Evolutionary conservation across 1,140 invertebrate species (phyloP).

Genomic region (Ceratosolen solmsi): DNA sequence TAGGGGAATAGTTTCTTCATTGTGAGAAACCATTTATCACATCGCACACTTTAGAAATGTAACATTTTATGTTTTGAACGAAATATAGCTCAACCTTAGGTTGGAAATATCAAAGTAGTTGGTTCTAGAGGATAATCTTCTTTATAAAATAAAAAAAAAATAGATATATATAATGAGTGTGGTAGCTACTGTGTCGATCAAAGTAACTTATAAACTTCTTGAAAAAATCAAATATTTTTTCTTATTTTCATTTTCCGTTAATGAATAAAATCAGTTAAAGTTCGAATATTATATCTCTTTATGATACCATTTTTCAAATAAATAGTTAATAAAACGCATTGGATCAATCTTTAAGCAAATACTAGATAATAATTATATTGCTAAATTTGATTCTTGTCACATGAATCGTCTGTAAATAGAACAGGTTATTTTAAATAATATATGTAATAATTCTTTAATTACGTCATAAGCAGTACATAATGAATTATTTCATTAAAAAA

Average conservation of each 20-base stretch:
- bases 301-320: no score
- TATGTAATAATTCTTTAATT: no score
- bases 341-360: no score
- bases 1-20: neutral
- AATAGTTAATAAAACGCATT: no score
- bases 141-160: no score
- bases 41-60: neutral
- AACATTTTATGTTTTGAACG: neutral
- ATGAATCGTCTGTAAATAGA: no score
- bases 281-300: neutral
- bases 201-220: neutral
- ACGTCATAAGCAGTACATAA: no score
- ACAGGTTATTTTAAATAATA: no score
- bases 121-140: neutral
- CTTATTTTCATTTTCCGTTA: neutral
- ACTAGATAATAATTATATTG: no score
- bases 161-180: neutral
- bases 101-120: slow-evolving; percentile 5
- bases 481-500: no score
- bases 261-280: neutral
- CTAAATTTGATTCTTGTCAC: no score
- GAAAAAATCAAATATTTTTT: neutral
- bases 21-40: neutral
- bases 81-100: neutral
- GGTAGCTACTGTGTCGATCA: neutral